Percentiles rank a stretch among this genome's conserved stretches.
Evolutionary conservation across 2,113 vertebrate species (phyloP).

Genomic region (Bos taurus): DNA sequence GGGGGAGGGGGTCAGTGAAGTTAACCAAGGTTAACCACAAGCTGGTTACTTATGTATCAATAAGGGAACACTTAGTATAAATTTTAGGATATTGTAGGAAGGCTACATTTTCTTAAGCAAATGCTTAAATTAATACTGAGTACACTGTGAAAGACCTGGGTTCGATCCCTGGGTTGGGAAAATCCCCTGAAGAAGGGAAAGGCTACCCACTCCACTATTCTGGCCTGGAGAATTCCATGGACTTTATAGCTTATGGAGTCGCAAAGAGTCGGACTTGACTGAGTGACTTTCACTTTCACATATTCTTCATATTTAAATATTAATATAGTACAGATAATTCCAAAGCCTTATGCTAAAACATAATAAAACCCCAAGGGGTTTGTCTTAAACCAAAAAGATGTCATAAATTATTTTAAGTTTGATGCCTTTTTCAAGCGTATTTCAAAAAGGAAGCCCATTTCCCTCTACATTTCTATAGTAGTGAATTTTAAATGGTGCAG

Average conservation of each 20-base stretch:
- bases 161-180: neutral
- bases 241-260: neutral
- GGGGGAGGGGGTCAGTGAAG: neutral
- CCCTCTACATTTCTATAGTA: neutral
- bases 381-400: conserved; percentile 38
- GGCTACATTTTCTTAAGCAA: conserved; percentile 34
- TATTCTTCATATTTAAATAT: conserved; percentile 4
- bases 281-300: neutral
- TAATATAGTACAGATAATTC: neutral
- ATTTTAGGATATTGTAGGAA: neutral
- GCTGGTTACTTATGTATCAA: neutral
- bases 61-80: neutral
- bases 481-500: conserved; percentile 44
- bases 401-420: neutral
- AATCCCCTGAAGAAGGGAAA: neutral
- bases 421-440: conserved; percentile 1
- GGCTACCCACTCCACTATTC: neutral
- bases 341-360: neutral
- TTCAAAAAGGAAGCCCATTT: neutral
- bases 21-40: neutral
- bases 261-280: rapidly evolving
- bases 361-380: neutral
- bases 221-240: neutral
- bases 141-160: neutral
- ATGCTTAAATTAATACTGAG: conserved; percentile 14